Percentiles rank a stretch among this genome's conserved stretches.
Evolutionary conservation across 2,797 vertebrate genomes (phyloP).

Genomic region (Choloepus didactylus): DNA sequence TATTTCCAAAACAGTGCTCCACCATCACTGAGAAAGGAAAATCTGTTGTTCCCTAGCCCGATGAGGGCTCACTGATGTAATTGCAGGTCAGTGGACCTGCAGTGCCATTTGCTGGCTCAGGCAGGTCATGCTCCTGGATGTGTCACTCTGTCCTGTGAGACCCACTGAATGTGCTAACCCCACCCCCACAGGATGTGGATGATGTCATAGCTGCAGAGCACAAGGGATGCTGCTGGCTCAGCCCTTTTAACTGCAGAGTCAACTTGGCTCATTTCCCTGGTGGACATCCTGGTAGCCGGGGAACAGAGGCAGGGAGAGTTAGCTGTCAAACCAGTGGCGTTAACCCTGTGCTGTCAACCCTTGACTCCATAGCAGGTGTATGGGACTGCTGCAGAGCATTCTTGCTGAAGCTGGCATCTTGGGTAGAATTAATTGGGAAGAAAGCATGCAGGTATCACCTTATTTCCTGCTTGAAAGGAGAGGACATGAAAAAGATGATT

Average conservation of each 20-base stretch:
- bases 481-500: too few relatives aligned
- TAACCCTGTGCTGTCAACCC: background rate
- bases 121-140: background rate
- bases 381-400: background rate
- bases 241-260: background rate
- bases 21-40: background rate
- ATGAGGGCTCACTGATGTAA: background rate
- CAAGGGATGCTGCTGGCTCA: fast-evolving
- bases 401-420: background rate
- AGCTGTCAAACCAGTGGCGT: background rate
- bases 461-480: background rate
- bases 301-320: background rate
- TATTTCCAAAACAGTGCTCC: background rate
- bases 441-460: background rate
- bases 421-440: background rate
- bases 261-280: background rate
- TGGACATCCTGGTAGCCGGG: background rate
- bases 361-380: fast-evolving
- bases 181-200: background rate
- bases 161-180: fast-evolving
- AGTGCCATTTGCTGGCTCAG: background rate
- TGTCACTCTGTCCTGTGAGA: background rate
- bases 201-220: background rate
- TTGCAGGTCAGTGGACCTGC: background rate
- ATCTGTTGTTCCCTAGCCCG: background rate